Percentiles rank a stretch among this genome's conserved stretches.
Conservation (phyloP, 2,888 invertebrate species). For the Bugulina stolonifera region DNA sequence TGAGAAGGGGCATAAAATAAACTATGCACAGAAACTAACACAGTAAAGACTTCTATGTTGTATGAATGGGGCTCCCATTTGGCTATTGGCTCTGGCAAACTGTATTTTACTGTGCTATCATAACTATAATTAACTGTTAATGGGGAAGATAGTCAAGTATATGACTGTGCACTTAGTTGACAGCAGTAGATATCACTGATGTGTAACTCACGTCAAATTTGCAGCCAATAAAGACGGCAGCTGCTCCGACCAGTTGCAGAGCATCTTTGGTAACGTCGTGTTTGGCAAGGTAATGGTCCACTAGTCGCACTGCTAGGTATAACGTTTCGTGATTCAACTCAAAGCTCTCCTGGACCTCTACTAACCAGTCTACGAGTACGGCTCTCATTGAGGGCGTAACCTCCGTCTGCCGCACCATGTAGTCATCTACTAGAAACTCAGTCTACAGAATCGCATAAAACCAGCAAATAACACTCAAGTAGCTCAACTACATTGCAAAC, state of each 20-base stretch:
- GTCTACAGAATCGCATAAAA: slow-evolving; percentile 54
- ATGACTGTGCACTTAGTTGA: no score
- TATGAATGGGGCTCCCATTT: no score
- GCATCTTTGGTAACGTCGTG: slow-evolving; percentile 68
- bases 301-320: slow-evolving; percentile 90
- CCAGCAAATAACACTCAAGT: background rate
- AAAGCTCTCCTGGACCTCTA: slow-evolving; percentile 83
- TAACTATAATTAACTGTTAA: no score
- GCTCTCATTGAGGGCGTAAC: slow-evolving; percentile 83
- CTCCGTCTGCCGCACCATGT: slow-evolving; percentile 70
- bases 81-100: no score
- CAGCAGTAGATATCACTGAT: background rate
- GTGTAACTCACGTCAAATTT: slow-evolving; percentile 80
- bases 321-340: slow-evolving; percentile 97
- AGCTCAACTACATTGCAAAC: no score
- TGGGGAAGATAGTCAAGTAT: no score
- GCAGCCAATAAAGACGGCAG: slow-evolving; percentile 84
- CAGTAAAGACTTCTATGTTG: no score
- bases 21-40: no score
- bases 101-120: no score
- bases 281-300: slow-evolving; percentile 76
- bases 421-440: slow-evolving; percentile 70
- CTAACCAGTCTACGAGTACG: slow-evolving; percentile 96
- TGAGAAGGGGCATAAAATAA: no score
- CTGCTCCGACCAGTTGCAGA: slow-evolving; percentile 84